Conservation (phyloP, 2,797 vertebrate species). For the Sebastiscus albofasciatus region DNA sequence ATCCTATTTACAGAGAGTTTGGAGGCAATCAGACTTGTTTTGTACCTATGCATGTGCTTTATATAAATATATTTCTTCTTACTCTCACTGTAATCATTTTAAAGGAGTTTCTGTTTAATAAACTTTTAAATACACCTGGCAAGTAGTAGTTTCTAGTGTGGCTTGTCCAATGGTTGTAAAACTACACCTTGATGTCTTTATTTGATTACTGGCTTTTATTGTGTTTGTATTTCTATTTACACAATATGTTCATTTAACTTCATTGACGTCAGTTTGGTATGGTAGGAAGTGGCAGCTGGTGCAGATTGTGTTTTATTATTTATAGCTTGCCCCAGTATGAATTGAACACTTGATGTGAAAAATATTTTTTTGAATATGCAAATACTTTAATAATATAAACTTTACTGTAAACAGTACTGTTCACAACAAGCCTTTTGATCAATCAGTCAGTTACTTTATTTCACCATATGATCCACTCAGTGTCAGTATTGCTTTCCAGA, state of each 20-base stretch:
- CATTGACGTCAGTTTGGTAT: background rate
- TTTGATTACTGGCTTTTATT: background rate
- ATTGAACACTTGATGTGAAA: background rate
- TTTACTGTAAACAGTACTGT: background rate
- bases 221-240: background rate
- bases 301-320: background rate
- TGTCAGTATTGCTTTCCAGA: background rate
- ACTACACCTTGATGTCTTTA: background rate
- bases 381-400: background rate
- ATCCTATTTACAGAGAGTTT: conserved; percentile 70
- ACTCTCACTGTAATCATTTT: conserved; percentile 73
- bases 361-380: background rate
- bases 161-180: background rate
- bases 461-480: background rate
- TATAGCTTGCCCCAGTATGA: background rate
- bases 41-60: conserved; percentile 79
- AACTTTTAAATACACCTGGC: conserved; percentile 61
- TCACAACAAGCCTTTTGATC: background rate
- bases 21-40: conserved; percentile 64
- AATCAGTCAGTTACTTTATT: background rate
- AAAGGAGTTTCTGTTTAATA: conserved; percentile 77
- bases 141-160: background rate
- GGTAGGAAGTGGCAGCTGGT: background rate
- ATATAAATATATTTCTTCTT: conserved; percentile 63
- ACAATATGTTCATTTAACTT: background rate